Base-by-base conservation (phyloP, 1,140 invertebrate genomes). In the Aphis gossypii region DNA sequence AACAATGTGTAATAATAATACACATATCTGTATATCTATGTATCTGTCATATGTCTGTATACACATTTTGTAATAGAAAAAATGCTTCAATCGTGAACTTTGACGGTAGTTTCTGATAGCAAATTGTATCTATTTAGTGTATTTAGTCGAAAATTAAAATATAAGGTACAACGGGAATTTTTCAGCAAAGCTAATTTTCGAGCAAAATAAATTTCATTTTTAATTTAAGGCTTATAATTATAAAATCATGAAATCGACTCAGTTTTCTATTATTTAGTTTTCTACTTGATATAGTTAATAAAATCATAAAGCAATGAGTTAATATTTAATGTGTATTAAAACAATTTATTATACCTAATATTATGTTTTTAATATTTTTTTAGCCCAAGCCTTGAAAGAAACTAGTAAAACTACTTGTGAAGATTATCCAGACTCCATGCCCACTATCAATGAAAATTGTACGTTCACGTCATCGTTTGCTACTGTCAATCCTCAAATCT, bases 361-460 rank as follows among this genome's bases (percentile, higher is more conserved):
- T 91, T 41, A 35, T n/a, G 30, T 82, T 23, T 38, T 46, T n/a
- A n/a, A 23, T 48, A 87, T 44, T 25, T 88, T 7, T 51, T 25
- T 82, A 92, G 91, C 68, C 20, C 41, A 83, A 51, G 41, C 91
- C 6, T 51, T 92, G 21, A 48, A 38, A 54, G 76, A 83, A 35
- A 51, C 2, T 51, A 38, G 30, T 54, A 92, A 51, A 41, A 54
- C 41, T 23, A 82, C 68, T 35, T 92, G 91, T 83, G 91, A 92
- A 92, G 76, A 92, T 51, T 92, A 48, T 35, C 30, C 46, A 4
- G 91, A 92, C 2, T 35, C 83, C 9, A 51, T 92, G 41, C 91
- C 91, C 1, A 54, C 41, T 14, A 82, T n/a, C n/a, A 54, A 92
- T 20, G 68, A 92, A 21, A 92, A 92, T 82, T 92, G 68, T 48